These are phyloP conservation scores for Diadema setosum DNA, from an alignment of 35 echinoderm and acorn worm genomes.

Conservation along the genomic window DNA sequence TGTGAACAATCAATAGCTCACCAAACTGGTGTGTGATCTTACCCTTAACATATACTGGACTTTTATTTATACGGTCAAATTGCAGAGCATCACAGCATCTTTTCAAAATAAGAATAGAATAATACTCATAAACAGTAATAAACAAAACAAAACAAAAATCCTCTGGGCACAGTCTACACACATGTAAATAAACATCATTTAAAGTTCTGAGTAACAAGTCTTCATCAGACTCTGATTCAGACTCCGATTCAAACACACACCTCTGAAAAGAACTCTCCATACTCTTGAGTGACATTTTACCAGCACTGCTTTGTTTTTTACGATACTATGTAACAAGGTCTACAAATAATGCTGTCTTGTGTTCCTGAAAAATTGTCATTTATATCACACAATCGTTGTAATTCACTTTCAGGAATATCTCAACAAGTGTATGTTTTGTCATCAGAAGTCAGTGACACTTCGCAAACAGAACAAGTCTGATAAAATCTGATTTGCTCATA, in stretches of 20 bases:
- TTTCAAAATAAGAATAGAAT: background rate
- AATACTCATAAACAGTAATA: background rate
- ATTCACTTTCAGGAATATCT: slow-evolving; percentile 1
- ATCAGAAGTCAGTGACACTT: background rate
- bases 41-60: background rate
- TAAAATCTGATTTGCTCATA: background rate
- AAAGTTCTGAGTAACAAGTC: slow-evolving; percentile 5
- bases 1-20: background rate
- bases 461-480: background rate
- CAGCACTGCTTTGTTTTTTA: background rate
- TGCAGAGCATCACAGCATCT: background rate
- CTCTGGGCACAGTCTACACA: background rate
- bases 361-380: background rate
- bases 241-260: background rate
- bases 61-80: background rate
- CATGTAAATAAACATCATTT: background rate
- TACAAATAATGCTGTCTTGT: background rate
- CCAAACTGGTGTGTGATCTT: background rate
- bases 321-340: slow-evolving; percentile 13
- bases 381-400: background rate
- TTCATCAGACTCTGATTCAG: background rate
- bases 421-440: background rate
- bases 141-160: slow-evolving; percentile 2
- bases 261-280: background rate
- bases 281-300: background rate